These are phyloP conservation scores for Ancistrus triradiatus DNA, from an alignment of 2,113 vertebrate species.

Conservation along the genomic window DNA sequence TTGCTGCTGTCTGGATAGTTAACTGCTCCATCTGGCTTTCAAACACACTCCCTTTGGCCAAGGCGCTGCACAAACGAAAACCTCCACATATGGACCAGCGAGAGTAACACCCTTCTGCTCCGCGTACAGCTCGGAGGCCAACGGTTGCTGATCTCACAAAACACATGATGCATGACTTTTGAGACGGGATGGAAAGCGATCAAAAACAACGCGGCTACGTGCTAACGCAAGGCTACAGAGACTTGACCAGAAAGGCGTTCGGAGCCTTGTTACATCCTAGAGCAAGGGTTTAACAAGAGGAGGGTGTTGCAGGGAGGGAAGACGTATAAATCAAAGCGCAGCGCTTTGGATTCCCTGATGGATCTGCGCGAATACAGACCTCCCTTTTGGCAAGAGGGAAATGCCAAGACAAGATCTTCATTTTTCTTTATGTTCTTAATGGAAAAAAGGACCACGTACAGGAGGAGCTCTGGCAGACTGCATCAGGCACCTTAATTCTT, in stretches of 20 bases:
- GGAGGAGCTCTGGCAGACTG: conserved; percentile 19
- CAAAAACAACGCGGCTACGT: conserved; percentile 17
- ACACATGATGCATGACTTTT: conserved; percentile 19
- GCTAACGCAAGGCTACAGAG: conserved; percentile 12
- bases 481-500: conserved; percentile 39
- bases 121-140: conserved; percentile 23
- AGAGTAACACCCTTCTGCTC: conserved; percentile 44
- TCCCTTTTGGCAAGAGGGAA: conserved; percentile 39
- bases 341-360: conserved; percentile 28
- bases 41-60: conserved; percentile 40
- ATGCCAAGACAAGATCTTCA: conserved; percentile 37
- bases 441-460: conserved; percentile 22
- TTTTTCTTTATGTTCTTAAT: conserved; percentile 35
- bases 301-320: conserved; percentile 19
- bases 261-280: conserved; percentile 1
- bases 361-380: conserved; percentile 12
- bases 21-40: conserved; percentile 43
- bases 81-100: conserved; percentile 34
- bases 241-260: neutral
- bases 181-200: conserved; percentile 34
- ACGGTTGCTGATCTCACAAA: conserved; percentile 24
- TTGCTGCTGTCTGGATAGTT: conserved; percentile 46
- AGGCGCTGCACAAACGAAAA: conserved; percentile 33
- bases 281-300: conserved; percentile 12
- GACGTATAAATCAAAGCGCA: conserved; percentile 31